These are phyloP conservation scores for Brienomyrus brachyistius DNA, from an alignment of 2,113 vertebrate species.

Conservation along the genomic window DNA sequence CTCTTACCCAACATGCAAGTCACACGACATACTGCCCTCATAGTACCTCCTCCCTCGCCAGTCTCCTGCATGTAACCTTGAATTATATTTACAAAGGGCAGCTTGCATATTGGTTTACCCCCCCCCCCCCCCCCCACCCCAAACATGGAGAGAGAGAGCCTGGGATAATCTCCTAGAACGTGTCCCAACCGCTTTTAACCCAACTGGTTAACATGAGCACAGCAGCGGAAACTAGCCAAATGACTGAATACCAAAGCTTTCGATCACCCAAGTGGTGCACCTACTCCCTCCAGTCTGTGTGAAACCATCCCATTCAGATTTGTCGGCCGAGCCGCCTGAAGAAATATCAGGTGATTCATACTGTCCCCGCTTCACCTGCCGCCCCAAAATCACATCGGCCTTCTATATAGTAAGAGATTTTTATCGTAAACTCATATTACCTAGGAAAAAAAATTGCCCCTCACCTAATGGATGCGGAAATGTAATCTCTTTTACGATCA, in stretches of 20 bases:
- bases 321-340: not conserved
- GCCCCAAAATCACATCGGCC: not conserved
- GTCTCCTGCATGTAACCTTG: not conserved
- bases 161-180: not conserved
- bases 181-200: not conserved
- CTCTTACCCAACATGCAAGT: slow-evolving; percentile 11
- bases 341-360: not conserved
- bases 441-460: not conserved
- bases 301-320: not conserved
- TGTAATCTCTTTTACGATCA: not conserved
- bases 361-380: not conserved
- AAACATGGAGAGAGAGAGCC: not conserved
- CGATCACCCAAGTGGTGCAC: not conserved
- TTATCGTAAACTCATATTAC: not conserved
- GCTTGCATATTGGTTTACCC: not conserved
- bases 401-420: not conserved
- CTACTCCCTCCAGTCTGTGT: not conserved
- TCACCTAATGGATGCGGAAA: not conserved
- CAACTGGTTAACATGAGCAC: slow-evolving; percentile 9
- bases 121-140: not conserved
- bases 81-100: slow-evolving; percentile 23
- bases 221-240: slow-evolving; percentile 17
- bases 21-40: not conserved
- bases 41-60: not conserved
- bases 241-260: slow-evolving; percentile 21